Conservation (phyloP, 1,140 invertebrate species). For the Drosophila mojavensis region DNA sequence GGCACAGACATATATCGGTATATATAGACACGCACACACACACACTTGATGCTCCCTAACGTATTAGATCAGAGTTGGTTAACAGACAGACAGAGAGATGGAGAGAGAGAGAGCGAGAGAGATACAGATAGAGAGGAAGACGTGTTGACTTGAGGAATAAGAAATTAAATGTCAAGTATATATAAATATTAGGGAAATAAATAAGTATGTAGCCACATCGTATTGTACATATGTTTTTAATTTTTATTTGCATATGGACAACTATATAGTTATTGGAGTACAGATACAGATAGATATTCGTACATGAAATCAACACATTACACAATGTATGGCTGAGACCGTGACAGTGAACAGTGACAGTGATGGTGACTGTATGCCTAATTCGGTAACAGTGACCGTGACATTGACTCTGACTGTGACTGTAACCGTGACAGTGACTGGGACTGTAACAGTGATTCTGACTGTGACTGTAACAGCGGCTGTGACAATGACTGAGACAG, state of each 20-base stretch:
- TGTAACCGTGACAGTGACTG: constrained; percentile 26
- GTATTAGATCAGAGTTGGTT: background rate
- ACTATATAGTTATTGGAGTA: background rate
- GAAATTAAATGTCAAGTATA: constrained; percentile 2
- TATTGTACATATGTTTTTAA: background rate
- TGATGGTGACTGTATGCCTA: constrained; percentile 9
- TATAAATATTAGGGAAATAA: background rate
- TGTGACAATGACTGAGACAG: background rate
- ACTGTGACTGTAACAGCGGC: too few species aligned
- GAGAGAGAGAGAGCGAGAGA: constrained; percentile 8
- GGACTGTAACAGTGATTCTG: constrained; percentile 8
- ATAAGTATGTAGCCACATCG: background rate
- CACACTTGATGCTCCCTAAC: constrained; percentile 33
- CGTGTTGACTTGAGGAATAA: background rate
- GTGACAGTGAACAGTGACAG: constrained; percentile 6
- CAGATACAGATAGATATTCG: constrained; percentile 5
- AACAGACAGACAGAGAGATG: constrained; percentile 32
- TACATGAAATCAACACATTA: constrained; percentile 16
- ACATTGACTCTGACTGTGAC: constrained; percentile 9
- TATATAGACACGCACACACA: constrained; percentile 30
- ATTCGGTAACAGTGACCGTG: background rate
- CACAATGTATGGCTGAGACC: too few species aligned
- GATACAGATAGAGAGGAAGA: background rate
- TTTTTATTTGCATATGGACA: background rate
- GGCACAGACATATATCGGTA: constrained; percentile 37